Evolutionary conservation across 2,888 invertebrate genomes (phyloP).

Genomic region (Tenthredo notha): DNA sequence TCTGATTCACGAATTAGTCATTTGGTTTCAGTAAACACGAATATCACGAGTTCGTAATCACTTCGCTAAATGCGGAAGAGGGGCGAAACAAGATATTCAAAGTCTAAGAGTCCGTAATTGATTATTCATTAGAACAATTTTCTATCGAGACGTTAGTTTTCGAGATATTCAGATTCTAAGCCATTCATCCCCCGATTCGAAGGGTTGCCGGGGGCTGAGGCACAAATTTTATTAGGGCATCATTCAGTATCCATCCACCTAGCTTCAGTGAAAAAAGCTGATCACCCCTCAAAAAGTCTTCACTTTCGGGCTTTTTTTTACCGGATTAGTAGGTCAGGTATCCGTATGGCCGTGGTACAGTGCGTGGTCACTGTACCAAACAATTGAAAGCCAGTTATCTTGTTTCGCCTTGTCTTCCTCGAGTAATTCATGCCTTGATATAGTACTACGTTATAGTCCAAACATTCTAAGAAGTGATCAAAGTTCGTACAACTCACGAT

Average conservation of each 20-base stretch:
- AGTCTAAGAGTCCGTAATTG: background rate
- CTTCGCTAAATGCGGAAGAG: background rate
- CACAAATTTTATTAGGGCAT: no score
- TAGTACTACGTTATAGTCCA: background rate
- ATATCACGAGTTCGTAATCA: background rate
- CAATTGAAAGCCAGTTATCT: background rate
- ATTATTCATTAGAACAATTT: no score
- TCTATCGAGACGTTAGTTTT: no score
- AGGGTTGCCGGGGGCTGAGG: no score
- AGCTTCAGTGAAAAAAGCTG: no score
- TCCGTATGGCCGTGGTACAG: background rate
- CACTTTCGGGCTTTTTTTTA: no score
- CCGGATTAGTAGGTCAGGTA: background rate
- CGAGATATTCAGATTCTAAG: no score
- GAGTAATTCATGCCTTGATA: conserved; percentile 4
- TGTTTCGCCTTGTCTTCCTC: background rate
- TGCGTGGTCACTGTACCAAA: background rate
- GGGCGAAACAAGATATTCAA: background rate
- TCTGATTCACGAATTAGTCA: conserved; percentile 19
- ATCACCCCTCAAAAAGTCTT: no score
- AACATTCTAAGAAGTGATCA: conserved; percentile 10
- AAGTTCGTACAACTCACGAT: background rate
- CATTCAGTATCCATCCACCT: no score
- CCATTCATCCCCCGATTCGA: no score
- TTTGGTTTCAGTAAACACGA: background rate